Conservation (phyloP, 2,888 invertebrate genomes). For the Eutolmus rufibarbis region DNA sequence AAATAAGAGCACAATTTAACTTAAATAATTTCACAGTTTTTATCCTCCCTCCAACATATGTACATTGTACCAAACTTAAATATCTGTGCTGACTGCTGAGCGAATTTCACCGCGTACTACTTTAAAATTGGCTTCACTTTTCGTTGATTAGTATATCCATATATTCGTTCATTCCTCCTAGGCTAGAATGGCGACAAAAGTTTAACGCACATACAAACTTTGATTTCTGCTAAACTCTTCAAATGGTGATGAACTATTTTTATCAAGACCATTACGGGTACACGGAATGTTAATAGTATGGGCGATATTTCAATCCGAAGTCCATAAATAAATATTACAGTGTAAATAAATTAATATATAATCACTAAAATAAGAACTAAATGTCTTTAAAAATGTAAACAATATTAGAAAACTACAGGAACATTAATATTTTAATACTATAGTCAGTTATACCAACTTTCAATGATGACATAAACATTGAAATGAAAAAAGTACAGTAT, state of each 20-base stretch:
- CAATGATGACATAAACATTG: too few relatives aligned
- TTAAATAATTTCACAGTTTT: too few relatives aligned
- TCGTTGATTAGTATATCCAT: too few relatives aligned
- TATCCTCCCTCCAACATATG: too few relatives aligned
- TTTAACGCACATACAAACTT: neutral
- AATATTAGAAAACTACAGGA: too few relatives aligned
- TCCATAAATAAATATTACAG: neutral
- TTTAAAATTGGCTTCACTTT: neutral
- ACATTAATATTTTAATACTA: too few relatives aligned
- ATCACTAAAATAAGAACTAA: neutral
- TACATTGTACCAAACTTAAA: neutral
- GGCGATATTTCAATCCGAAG: neutral
- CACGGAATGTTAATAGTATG: neutral
- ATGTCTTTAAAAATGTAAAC: too few relatives aligned
- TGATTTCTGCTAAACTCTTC: neutral
- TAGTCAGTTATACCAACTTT: too few relatives aligned
- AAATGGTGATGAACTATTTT: neutral
- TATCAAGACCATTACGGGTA: too few relatives aligned
- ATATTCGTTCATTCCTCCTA: too few relatives aligned
- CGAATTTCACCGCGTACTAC: neutral
- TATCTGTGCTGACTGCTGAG: neutral
- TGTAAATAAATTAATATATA: neutral
- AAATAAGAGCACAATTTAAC: too few relatives aligned
- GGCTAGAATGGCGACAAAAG: neutral
- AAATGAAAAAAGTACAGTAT: too few relatives aligned